These are phyloP conservation scores for Tricholauxania praeusta DNA, from an alignment of 2,888 invertebrate genomes.

Conservation along the genomic window DNA sequence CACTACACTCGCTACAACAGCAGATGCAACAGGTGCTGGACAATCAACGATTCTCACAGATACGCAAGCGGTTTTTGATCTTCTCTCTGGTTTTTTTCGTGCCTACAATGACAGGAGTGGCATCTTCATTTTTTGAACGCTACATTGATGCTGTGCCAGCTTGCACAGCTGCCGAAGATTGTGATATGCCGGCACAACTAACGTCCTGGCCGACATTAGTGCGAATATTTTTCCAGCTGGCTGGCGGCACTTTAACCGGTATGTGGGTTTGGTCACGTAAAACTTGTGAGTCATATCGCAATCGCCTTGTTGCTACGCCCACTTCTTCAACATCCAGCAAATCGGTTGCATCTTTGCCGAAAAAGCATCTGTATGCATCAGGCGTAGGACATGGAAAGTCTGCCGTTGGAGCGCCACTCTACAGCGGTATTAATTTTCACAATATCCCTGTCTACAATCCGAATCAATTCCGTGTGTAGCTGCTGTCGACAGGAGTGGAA, in stretches of 20 bases:
- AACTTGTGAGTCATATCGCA: constrained; percentile 66
- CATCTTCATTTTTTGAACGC: constrained; percentile 62
- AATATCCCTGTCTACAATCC: constrained; percentile 65
- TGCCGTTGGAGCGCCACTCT: constrained; percentile 58
- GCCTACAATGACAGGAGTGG: constrained; percentile 62
- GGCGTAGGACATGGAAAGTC: constrained; percentile 47
- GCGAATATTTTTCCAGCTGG: constrained; percentile 62
- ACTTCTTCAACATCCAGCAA: constrained; percentile 59
- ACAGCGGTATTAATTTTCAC: constrained; percentile 67
- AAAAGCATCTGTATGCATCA: constrained; percentile 57
- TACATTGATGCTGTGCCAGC: constrained; percentile 58
- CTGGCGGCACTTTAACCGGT: constrained; percentile 65
- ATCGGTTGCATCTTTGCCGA: constrained; percentile 57
- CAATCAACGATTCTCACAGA: constrained; percentile 65
- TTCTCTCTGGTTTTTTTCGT: constrained; percentile 65
- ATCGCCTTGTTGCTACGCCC: constrained; percentile 60
- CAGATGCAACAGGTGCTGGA: constrained; percentile 62
- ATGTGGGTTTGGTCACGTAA: constrained; percentile 69
- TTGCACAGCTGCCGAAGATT: constrained; percentile 62
- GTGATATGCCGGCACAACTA: constrained; percentile 53
- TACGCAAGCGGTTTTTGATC: constrained; percentile 64
- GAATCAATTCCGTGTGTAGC: constrained; percentile 64
- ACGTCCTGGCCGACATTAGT: constrained; percentile 60
- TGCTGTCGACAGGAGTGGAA: constrained; percentile 21
- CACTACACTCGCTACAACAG: constrained; percentile 61